phyloP scores from a whole-genome alignment of 2,113 vertebrate species.

The Malurus melanocephalus region DNA sequence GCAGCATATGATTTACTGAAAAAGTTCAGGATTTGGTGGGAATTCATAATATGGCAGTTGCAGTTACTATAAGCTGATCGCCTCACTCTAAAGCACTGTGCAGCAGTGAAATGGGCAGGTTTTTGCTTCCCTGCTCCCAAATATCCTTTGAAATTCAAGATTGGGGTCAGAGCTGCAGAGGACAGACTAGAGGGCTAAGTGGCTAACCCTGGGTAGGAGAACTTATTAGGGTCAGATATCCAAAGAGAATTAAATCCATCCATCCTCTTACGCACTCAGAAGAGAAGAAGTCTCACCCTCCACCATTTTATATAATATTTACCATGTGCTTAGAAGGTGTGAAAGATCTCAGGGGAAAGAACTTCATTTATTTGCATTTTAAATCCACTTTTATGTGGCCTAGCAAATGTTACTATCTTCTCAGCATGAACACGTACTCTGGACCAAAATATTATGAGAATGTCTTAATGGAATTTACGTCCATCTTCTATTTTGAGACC shows the following conservation, averaged over 20 bases:
- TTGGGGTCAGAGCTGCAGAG: background rate
- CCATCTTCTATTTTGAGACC: background rate
- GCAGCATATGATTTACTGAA: background rate
- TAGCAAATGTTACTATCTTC: background rate
- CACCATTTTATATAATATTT: slow-evolving; percentile 11
- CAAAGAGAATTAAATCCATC: slow-evolving; percentile 25
- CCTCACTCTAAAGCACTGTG: background rate
- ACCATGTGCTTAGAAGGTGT: background rate
- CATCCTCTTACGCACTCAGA: slow-evolving; percentile 2
- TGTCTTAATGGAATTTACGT: background rate
- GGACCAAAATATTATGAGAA: background rate
- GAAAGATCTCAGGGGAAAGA: background rate
- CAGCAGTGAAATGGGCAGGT: background rate
- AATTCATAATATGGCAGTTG: background rate
- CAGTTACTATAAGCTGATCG: slow-evolving; percentile 13
- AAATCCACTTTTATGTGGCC: background rate
- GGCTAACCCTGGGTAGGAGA: background rate
- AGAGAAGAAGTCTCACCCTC: background rate
- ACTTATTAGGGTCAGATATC: slow-evolving; percentile 1
- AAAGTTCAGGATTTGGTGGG: slow-evolving; percentile 14
- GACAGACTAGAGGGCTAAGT: background rate
- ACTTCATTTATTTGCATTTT: slow-evolving; percentile 30
- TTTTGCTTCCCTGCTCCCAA: background rate
- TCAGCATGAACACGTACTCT: background rate
- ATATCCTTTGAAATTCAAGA: slow-evolving; percentile 47